A percentile compares a stretch with the other conserved stretches of the same genome.
These are phyloP conservation scores for Rhinoraja longicauda DNA, from an alignment of 2,797 vertebrate genomes.

Conservation along the genomic window DNA sequence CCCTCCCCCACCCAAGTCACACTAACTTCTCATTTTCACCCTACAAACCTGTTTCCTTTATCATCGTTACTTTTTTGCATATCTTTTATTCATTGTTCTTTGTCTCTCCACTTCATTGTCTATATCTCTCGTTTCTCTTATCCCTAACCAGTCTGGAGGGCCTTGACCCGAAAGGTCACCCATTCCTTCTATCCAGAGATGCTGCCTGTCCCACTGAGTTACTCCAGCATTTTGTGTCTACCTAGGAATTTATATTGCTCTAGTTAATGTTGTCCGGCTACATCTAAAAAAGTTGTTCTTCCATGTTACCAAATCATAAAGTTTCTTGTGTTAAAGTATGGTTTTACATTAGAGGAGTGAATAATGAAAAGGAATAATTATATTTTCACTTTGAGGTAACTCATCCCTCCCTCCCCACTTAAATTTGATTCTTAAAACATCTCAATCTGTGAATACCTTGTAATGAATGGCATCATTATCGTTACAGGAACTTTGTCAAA, in stretches of 20 bases:
- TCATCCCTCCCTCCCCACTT: not conserved
- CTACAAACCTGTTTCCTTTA: no score
- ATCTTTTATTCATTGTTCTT: no score
- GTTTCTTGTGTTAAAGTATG: not conserved
- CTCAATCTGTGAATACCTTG: not conserved
- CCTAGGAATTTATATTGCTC: not conserved
- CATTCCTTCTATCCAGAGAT: no score
- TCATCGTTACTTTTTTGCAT: no score
- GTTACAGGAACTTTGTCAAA: not conserved
- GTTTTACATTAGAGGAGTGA: not conserved
- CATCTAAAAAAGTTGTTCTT: not conserved
- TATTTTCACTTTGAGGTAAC: not conserved
- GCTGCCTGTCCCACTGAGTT: no score
- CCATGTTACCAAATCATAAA: not conserved
- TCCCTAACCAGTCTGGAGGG: no score
- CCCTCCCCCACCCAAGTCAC: no score
- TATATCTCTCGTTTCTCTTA: no score
- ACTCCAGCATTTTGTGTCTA: no score
- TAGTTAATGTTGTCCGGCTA: not conserved
- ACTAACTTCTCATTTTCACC: no score
- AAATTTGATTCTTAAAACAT: not conserved
- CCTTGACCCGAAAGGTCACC: no score
- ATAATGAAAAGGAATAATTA: not conserved
- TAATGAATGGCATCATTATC: not conserved
- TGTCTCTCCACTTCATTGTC: no score